A percentile compares a stretch with the other conserved stretches of the same genome.
These are phyloP conservation scores for Coregonus sp. DNA, from an alignment of 2,797 vertebrate species.

Conservation along the genomic window DNA sequence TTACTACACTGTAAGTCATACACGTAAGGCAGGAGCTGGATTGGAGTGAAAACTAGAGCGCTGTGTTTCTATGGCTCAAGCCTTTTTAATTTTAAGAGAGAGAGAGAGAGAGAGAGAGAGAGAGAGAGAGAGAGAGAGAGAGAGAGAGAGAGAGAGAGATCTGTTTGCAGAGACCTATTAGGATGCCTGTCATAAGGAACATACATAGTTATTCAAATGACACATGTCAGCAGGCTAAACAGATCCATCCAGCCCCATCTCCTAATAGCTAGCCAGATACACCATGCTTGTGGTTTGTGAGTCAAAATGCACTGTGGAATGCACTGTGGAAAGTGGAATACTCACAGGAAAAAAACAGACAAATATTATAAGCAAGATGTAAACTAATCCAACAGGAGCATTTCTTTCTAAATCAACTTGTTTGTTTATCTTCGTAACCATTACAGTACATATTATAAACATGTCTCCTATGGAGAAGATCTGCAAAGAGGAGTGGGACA, in stretches of 20 bases:
- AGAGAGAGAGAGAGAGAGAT: constrained; percentile 24
- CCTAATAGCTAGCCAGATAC: constrained; percentile 59
- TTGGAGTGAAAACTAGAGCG: constrained; percentile 43
- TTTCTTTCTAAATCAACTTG: constrained; percentile 17
- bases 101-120: constrained; percentile 26
- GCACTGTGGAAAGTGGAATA: too few relatives aligned
- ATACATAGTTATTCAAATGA: constrained; percentile 74
- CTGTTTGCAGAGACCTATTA: constrained; percentile 75
- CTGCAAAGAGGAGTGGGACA: too few relatives aligned
- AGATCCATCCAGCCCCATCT: constrained; percentile 54
- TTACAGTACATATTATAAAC: too few relatives aligned
- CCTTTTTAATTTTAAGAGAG: constrained; percentile 75
- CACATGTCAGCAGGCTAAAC: constrained; percentile 75
- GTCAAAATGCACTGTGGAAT: too few relatives aligned
- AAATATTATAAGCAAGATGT: background rate
- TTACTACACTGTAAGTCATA: constrained; percentile 49
- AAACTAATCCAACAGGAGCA: background rate
- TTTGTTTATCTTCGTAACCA: constrained; percentile 68
- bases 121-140: constrained; percentile 34
- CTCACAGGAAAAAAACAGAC: background rate
- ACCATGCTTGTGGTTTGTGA: background rate
- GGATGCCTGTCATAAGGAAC: constrained; percentile 70
- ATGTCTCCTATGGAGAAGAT: too few relatives aligned
- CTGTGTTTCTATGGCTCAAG: constrained; percentile 59
- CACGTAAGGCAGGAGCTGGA: constrained; percentile 59